phyloP scores from a whole-genome alignment of 2,113 vertebrate genomes.

The Chlamydotis undulata region DNA sequence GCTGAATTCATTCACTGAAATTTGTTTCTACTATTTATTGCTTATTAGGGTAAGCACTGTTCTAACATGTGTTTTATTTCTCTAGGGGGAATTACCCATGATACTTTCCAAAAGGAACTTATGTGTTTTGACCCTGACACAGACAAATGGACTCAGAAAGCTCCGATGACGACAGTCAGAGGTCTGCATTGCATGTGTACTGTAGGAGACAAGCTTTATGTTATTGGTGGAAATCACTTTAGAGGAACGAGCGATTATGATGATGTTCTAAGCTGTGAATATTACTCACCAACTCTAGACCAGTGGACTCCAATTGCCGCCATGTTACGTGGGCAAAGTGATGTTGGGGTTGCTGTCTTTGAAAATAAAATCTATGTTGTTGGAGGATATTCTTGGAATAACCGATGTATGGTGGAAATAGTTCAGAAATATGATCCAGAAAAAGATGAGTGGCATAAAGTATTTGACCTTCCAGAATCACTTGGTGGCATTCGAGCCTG shows the following conservation, averaged over 20 bases:
- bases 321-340: conserved; percentile 97
- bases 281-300: conserved; percentile 95
- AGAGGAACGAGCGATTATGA: conserved; percentile 98
- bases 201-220: conserved; percentile 95
- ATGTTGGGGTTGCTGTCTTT: conserved; percentile 97
- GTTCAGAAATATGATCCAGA: conserved; percentile 99
- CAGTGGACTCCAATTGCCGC: conserved; percentile 97
- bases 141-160: conserved; percentile 98
- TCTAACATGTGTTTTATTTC: conserved; percentile 11
- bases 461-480: conserved; percentile 97
- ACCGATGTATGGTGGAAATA: conserved; percentile 99
- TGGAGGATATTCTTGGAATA: conserved; percentile 99
- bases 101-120: conserved; percentile 98
- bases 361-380: conserved; percentile 99
- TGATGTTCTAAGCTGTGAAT: conserved; percentile 97
- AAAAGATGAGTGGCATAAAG: conserved; percentile 98
- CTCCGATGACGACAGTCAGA: conserved; percentile 96
- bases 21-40: background rate
- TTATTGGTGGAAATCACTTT: conserved; percentile 99
- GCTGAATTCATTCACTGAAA: background rate
- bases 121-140: conserved; percentile 99
- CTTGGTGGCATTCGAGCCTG: conserved; percentile 98
- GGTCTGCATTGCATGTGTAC: conserved; percentile 99
- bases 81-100: conserved; percentile 96
- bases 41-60: background rate